A percentile compares a stretch with the other conserved stretches of the same genome.
Evolutionary conservation across 2,888 invertebrate genomes (phyloP).

Genomic region (Himalopsyche tibetana): DNA sequence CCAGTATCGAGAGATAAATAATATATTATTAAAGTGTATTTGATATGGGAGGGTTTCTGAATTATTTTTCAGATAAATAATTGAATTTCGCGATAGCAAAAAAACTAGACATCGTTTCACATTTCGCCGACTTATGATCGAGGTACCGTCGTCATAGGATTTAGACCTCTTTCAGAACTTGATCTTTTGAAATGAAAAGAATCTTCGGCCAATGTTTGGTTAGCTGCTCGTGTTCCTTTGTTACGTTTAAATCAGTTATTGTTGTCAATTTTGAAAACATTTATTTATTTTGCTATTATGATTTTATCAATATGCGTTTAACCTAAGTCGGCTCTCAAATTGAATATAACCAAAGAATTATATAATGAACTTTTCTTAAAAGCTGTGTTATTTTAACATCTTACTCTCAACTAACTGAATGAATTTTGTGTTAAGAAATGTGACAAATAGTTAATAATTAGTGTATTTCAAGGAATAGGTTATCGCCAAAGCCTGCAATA

Average conservation of each 20-base stretch:
- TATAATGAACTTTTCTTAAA: neutral
- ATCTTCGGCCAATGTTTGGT: conserved; percentile 82
- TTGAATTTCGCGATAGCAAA: neutral
- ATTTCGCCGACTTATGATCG: conserved; percentile 28
- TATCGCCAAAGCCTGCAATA: too few relatives aligned
- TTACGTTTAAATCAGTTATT: conserved; percentile 65
- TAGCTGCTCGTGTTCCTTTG: conserved; percentile 78
- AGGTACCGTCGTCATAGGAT: conserved; percentile 34
- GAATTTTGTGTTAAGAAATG: too few relatives aligned
- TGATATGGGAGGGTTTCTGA: too few relatives aligned
- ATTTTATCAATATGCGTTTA: conserved; percentile 57
- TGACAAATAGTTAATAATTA: too few relatives aligned
- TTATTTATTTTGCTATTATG: conserved; percentile 58
- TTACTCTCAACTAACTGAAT: too few relatives aligned
- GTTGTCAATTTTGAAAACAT: conserved; percentile 59
- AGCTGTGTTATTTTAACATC: conserved; percentile 5
- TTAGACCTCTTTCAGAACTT: conserved; percentile 55
- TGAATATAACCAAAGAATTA: neutral
- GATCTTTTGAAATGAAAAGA: conserved; percentile 70
- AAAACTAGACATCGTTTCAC: neutral
- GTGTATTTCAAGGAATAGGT: too few relatives aligned
- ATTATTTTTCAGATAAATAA: conserved; percentile 33
- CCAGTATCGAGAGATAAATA: too few relatives aligned
- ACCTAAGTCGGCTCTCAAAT: conserved; percentile 46
- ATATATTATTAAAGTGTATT: too few relatives aligned